Base-by-base conservation (phyloP, 2,888 invertebrate genomes). In the Trimorus sp. region DNA sequence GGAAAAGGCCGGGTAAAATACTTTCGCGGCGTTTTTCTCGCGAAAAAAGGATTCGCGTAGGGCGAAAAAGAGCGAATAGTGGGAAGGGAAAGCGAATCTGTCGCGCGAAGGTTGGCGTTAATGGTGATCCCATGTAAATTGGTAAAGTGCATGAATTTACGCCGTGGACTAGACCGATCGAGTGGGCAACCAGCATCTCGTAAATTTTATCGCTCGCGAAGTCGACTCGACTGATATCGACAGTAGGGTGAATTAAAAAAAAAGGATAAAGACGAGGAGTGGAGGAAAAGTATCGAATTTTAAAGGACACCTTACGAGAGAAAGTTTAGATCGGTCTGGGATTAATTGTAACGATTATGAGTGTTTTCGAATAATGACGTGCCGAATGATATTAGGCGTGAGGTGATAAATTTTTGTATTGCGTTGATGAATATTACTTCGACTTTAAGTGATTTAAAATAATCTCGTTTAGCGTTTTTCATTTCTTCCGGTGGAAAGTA, bases 61-160 rank as follows among this genome's bases (percentile, higher is more conserved):
- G 38, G 37, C 26, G 49, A n/a, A n/a, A 15, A 63, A 63, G 51
- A 51, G 38, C 14, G 7, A 38, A 38, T 54, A 54, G 42, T 45
- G 26, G 42, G 15, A n/a, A 9, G 15, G 59, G 38, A 60, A 40
- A 62, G 71, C n/a, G 71, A 36, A 15, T 71, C 14, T 71, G 71
- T 60, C 59, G 45, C 62, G 9, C 42, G 15, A 45, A 60, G 12
- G 42, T 71, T 62, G 45, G 62, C 53, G 45, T 62, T 71, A 71
- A 71, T 62, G 71, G 37, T 70, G 38, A 49, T 69, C 37, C 48
- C 48, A 70, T 70, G 70, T 70, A 70, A 70, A 70, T 70, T 70
- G 49, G 40, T 40, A 59, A 62, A 71, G 62, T 53, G 71, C 62
- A 71, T 36, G 62, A 71, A 51, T 71, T 71, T 71, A 60, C 51